Evolutionary conservation across 2,888 invertebrate species (phyloP).

Genomic region (Xiphydria camelus): DNA sequence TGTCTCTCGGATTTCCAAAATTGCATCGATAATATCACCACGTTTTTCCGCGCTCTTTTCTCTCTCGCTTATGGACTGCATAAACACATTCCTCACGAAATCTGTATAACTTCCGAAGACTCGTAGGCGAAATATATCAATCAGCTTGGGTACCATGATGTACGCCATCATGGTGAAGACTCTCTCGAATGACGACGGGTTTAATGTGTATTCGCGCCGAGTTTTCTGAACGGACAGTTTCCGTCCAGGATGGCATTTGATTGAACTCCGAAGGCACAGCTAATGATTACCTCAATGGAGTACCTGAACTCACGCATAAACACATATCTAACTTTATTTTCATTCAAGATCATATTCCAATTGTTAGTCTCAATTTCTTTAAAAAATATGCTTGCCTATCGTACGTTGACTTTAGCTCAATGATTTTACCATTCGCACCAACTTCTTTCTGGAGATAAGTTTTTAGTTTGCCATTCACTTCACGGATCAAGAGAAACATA

Average conservation of each 20-base stretch:
- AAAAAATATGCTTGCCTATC: too few relatives aligned
- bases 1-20: neutral
- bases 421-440: slow-evolving; percentile 11
- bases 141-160: neutral
- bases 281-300: neutral
- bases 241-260: neutral
- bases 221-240: neutral
- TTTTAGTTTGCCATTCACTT: slow-evolving; percentile 6
- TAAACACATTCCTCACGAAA: neutral
- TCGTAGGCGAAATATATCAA: neutral
- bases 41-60: neutral
- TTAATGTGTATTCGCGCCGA: neutral
- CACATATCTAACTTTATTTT: too few relatives aligned
- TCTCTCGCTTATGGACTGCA: neutral
- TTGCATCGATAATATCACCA: neutral
- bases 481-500: slow-evolving; percentile 12
- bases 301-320: too few relatives aligned
- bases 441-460: slow-evolving; percentile 9
- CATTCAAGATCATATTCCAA: too few relatives aligned
- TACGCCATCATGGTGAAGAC: neutral
- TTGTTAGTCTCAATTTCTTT: too few relatives aligned
- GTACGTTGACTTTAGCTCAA: slow-evolving; percentile 1
- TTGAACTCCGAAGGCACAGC: neutral
- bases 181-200: neutral
- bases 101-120: neutral